A percentile compares a stretch with the other conserved stretches of the same genome.
Evolutionary conservation across 2,888 invertebrate species (phyloP).

Genomic region (Drosophila emarginata): DNA sequence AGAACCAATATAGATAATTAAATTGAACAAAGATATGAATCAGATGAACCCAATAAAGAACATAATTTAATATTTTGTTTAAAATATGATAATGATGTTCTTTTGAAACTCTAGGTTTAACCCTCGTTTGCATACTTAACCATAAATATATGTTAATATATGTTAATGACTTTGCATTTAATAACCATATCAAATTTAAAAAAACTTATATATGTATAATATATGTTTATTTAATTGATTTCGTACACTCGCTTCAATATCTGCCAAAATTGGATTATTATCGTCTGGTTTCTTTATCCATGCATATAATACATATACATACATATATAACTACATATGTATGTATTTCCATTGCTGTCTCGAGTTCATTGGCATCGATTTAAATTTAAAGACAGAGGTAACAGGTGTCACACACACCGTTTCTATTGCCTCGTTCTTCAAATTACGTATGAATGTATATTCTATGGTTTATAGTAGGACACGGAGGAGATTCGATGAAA

Average conservation of each 20-base stretch:
- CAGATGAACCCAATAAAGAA: too few relatives aligned
- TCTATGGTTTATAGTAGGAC: not conserved
- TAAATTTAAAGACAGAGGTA: not conserved
- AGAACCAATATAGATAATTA: too few relatives aligned
- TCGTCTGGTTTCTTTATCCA: too few relatives aligned
- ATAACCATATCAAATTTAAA: slow-evolving; percentile 2
- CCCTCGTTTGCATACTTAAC: not conserved
- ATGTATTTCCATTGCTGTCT: not conserved
- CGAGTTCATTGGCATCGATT: slow-evolving; percentile 9
- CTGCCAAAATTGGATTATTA: slow-evolving; percentile 1
- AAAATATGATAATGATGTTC: too few relatives aligned
- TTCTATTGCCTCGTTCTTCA: too few relatives aligned
- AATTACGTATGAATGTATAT: not conserved
- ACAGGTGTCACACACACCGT: not conserved
- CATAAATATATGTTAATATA: not conserved
- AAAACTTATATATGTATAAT: too few relatives aligned
- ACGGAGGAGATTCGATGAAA: not conserved
- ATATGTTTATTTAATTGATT: not conserved
- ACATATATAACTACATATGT: not conserved
- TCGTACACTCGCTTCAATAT: not conserved
- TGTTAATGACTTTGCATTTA: not conserved
- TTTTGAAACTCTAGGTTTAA: not conserved
- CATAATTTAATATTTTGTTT: too few relatives aligned
- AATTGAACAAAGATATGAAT: too few relatives aligned
- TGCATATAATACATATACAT: not conserved